Conservation (phyloP, 2,797 vertebrate genomes). For the Lithobates sylvaticus region DNA sequence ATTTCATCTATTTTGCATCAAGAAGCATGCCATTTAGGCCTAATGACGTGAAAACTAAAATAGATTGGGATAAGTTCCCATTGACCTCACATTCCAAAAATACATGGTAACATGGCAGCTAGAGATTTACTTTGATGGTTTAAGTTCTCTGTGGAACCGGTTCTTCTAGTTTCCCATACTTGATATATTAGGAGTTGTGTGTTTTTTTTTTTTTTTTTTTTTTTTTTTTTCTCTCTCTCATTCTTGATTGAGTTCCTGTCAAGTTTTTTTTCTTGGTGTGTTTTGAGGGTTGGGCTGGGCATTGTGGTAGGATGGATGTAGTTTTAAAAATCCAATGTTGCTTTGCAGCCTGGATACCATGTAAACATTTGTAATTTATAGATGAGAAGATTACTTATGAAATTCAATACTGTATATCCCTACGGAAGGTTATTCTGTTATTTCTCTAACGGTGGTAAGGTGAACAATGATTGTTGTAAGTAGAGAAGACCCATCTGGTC, state of each 20-base stretch:
- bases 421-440: no score
- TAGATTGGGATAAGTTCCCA: not conserved
- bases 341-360: no score
- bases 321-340: no score
- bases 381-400: no score
- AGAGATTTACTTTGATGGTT: not conserved
- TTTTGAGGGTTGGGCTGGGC: not conserved
- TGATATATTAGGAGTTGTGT: not conserved
- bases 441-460: no score
- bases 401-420: no score
- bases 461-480: no score
- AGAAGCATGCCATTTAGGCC: no score
- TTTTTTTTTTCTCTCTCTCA: no score
- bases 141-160: constrained; percentile 9
- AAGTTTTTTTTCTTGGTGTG: not conserved
- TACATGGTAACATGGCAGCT: not conserved
- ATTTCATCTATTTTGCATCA: no score
- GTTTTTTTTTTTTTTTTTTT: not conserved
- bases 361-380: no score
- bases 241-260: not conserved
- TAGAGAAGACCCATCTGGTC: no score
- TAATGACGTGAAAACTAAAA: not conserved
- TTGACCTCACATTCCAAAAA: constrained; percentile 19
- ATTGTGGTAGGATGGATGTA: not conserved
- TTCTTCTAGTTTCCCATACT: constrained; percentile 50